Conservation (phyloP, 2,113 vertebrate genomes). For the Phyllostomus discolor region DNA sequence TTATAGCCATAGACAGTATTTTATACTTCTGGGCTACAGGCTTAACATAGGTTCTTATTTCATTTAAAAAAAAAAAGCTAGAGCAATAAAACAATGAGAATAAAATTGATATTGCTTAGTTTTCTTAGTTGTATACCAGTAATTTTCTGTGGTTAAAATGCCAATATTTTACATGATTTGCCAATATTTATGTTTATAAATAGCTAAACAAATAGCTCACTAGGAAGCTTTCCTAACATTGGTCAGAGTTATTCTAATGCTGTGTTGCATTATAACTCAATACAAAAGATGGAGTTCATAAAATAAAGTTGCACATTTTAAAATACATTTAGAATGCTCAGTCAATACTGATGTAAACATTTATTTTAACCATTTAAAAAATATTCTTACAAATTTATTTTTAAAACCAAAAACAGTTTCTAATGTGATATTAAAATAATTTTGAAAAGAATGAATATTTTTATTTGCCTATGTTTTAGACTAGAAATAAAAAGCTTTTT, state of each 20-base stretch:
- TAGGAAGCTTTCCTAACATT: not conserved
- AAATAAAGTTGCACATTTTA: not conserved
- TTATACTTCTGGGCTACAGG: slow-evolving; percentile 26
- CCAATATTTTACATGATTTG: not conserved
- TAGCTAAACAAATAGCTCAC: not conserved
- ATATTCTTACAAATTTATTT: not conserved
- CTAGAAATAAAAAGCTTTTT: not conserved
- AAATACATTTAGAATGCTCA: slow-evolving; percentile 3
- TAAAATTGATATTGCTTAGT: not conserved
- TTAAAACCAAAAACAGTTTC: slow-evolving; percentile 37
- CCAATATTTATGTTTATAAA: not conserved
- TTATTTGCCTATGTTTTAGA: not conserved
- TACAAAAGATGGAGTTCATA: not conserved
- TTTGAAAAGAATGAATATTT: not conserved
- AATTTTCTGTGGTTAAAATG: not conserved
- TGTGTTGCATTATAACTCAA: not conserved
- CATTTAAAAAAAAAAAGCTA: not conserved
- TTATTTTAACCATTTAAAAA: slow-evolving; percentile 37
- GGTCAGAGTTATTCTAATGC: not conserved
- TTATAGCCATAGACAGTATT: not conserved
- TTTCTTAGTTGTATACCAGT: not conserved
- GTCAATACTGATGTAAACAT: not conserved
- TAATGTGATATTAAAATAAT: slow-evolving; percentile 33
- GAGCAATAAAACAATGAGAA: not conserved
- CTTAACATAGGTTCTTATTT: slow-evolving; percentile 8